Evolutionary conservation across 2,797 vertebrate genomes (phyloP).

Genomic region (Capromys pilorides): DNA sequence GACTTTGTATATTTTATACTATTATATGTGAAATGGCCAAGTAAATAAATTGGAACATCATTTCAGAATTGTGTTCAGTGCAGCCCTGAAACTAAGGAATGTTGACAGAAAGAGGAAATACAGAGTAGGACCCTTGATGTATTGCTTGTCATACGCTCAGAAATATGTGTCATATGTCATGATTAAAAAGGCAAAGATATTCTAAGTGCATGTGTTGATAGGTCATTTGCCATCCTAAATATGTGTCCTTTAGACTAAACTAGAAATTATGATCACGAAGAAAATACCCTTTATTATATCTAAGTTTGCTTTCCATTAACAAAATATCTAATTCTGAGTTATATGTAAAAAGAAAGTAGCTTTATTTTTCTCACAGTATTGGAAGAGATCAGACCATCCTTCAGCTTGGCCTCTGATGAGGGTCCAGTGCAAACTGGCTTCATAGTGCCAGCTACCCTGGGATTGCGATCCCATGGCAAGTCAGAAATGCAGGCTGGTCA

Average conservation of each 20-base stretch:
- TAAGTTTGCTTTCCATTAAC: not conserved
- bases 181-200: not conserved
- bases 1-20: not conserved
- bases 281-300: not conserved
- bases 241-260: not conserved
- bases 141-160: not conserved
- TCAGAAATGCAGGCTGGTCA: too few species aligned
- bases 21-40: not conserved
- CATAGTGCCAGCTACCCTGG: too few species aligned
- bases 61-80: not conserved
- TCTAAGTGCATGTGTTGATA: not conserved
- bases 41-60: not conserved
- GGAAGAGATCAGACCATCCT: not conserved
- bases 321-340: not conserved
- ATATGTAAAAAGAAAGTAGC: not conserved
- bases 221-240: not conserved
- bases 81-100: not conserved
- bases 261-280: not conserved
- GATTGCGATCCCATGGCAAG: too few species aligned
- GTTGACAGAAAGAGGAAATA: not conserved
- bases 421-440: not conserved
- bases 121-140: not conserved
- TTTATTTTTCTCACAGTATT: not conserved
- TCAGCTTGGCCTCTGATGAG: not conserved
- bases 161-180: not conserved